phyloP scores from a whole-genome alignment of 1,140 invertebrate genomes.

The Charaxes varanes region DNA sequence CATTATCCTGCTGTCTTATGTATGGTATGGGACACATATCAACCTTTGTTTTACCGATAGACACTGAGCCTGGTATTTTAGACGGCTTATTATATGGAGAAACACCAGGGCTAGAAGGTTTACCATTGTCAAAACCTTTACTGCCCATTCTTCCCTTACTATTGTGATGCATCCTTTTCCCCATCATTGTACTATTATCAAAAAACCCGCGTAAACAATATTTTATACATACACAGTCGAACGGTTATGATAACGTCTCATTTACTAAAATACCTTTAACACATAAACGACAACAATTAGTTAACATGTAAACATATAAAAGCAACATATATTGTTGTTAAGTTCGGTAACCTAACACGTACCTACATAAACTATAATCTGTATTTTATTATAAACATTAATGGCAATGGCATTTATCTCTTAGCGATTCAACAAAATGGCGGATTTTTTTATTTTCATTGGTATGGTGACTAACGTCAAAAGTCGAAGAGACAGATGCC shows the following conservation, averaged over 20 bases:
- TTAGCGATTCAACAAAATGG: too few relatives aligned
- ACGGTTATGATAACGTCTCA: too few relatives aligned
- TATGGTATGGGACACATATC: conserved; percentile 61
- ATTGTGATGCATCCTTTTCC: conserved; percentile 71
- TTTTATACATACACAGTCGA: conserved; percentile 30
- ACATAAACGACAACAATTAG: too few relatives aligned
- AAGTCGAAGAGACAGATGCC: too few relatives aligned
- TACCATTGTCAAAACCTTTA: conserved; percentile 66
- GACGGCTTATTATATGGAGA: conserved; percentile 66
- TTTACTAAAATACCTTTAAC: too few relatives aligned
- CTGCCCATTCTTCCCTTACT: conserved; percentile 63
- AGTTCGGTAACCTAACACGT: too few relatives aligned
- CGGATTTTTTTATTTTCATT: not conserved
- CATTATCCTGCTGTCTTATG: conserved; percentile 61
- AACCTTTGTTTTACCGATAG: conserved; percentile 57
- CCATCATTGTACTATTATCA: conserved; percentile 57
- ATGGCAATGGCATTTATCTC: too few relatives aligned
- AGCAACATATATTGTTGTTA: too few relatives aligned
- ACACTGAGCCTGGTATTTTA: conserved; percentile 53
- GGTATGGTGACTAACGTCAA: too few relatives aligned
- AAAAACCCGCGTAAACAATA: conserved; percentile 56
- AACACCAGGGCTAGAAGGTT: conserved; percentile 67
- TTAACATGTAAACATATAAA: too few relatives aligned
- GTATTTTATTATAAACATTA: too few relatives aligned
- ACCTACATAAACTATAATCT: too few relatives aligned